These are phyloP conservation scores for Sabatieria punctata DNA, from an alignment of 2,888 invertebrate species.

Conservation along the genomic window DNA sequence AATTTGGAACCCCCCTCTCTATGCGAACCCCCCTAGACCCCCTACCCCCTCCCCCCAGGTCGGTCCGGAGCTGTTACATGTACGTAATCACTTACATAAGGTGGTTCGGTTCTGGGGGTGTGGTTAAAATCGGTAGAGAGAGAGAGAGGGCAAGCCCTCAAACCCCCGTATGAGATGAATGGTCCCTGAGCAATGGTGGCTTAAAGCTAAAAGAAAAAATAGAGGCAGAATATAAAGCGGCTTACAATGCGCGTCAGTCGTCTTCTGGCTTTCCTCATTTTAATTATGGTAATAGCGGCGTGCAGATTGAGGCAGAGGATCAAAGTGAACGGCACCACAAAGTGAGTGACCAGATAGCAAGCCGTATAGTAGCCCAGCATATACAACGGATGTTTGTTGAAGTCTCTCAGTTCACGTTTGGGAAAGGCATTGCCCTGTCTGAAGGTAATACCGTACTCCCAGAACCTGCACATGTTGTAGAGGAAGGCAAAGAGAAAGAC, in stretches of 20 bases:
- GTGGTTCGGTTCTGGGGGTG: too few relatives aligned
- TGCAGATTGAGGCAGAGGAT: conserved; percentile 22
- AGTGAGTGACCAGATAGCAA: conserved; percentile 24
- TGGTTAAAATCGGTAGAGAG: too few relatives aligned
- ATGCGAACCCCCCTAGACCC: too few relatives aligned
- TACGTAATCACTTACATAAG: too few relatives aligned
- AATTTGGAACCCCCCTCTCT: too few relatives aligned
- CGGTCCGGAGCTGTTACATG: too few relatives aligned
- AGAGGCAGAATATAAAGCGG: too few relatives aligned
- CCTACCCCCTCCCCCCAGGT: too few relatives aligned
- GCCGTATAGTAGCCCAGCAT: conserved; percentile 24
- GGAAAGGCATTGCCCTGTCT: conserved; percentile 3
- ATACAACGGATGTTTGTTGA: conserved; percentile 14
- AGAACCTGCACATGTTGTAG: conserved; percentile 25
- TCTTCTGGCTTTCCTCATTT: conserved; percentile 16
- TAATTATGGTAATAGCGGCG: conserved; percentile 17
- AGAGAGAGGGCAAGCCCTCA: too few relatives aligned
- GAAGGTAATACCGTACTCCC: conserved; percentile 21
- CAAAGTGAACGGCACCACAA: conserved; percentile 23
- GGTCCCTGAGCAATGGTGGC: too few relatives aligned
- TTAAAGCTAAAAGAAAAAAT: too few relatives aligned
- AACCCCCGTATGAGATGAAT: too few relatives aligned
- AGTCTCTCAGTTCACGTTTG: conserved; percentile 13
- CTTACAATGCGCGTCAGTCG: conserved; percentile 20
- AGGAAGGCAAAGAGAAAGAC: conserved; percentile 18